phyloP scores from a whole-genome alignment of 2,113 vertebrate genomes.

The Butorides virescens region DNA sequence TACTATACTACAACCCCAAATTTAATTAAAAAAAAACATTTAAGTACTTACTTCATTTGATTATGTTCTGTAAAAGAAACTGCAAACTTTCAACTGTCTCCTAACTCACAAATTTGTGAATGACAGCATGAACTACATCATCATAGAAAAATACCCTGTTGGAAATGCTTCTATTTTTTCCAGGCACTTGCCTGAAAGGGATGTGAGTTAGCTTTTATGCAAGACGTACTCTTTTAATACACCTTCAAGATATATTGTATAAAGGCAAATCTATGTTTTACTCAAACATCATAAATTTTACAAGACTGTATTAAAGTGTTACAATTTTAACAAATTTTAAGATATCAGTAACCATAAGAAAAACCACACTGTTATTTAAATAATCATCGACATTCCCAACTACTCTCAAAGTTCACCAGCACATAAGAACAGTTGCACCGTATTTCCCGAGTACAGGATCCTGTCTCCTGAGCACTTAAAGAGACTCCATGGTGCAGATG shows the following conservation, averaged over 20 bases:
- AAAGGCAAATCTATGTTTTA: neutral
- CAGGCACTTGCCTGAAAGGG: neutral
- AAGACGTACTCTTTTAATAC: neutral
- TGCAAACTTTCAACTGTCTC: neutral
- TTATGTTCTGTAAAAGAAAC: neutral
- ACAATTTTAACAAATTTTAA: neutral
- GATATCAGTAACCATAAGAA: neutral
- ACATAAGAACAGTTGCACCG: accelerated
- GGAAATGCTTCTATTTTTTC: neutral
- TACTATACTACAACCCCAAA: neutral
- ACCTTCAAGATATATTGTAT: neutral
- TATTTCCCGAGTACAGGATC: neutral
- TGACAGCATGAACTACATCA: neutral
- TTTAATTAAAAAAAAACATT: neutral
- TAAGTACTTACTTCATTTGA: neutral
- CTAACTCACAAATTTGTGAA: neutral
- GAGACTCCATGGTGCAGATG: neutral
- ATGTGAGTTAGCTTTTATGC: neutral
- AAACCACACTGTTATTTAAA: neutral
- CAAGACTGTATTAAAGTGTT: neutral
- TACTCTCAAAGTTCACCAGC: neutral
- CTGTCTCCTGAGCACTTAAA: neutral
- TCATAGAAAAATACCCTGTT: neutral
- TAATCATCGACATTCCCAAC: accelerated
- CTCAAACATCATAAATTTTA: neutral